Percentiles rank a stretch among this genome's conserved stretches.
These are phyloP conservation scores for Entelurus aequoreus DNA, from an alignment of 2,113 vertebrate genomes.

Conservation along the genomic window DNA sequence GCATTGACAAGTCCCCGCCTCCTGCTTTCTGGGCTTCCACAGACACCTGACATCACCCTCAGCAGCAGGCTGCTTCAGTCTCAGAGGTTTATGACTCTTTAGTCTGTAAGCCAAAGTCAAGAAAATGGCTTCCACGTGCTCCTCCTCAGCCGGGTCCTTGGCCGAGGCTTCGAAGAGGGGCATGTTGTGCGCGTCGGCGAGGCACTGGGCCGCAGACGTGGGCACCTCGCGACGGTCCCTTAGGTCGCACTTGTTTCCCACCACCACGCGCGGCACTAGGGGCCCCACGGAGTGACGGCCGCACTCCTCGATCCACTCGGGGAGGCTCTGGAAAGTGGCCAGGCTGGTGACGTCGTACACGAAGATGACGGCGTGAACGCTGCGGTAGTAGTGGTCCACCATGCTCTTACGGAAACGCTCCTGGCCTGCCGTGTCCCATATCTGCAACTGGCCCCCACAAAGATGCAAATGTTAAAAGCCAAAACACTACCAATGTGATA, in stretches of 20 bases:
- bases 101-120: conserved; percentile 71
- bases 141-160: conserved; percentile 69
- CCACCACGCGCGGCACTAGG: conserved; percentile 67
- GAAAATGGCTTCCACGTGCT: conserved; percentile 72
- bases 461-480: conserved; percentile 3
- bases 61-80: conserved; percentile 66
- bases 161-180: conserved; percentile 75
- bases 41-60: conserved; percentile 35
- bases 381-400: conserved; percentile 77
- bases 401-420: conserved; percentile 75
- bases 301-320: conserved; percentile 73
- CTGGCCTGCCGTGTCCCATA: conserved; percentile 76
- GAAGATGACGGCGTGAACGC: conserved; percentile 71
- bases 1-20: conserved; percentile 43
- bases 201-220: conserved; percentile 60
- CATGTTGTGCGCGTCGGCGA: conserved; percentile 69
- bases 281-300: conserved; percentile 64
- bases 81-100: conserved; percentile 70
- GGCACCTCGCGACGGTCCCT: conserved; percentile 61
- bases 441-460: conserved; percentile 63
- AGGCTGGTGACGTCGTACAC: conserved; percentile 72
- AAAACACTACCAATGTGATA: background rate
- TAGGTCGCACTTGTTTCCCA: conserved; percentile 75
- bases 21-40: conserved; percentile 43
- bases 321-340: conserved; percentile 66